A percentile compares a stretch with the other conserved stretches of the same genome.
These are phyloP conservation scores for Rallus limicola DNA, from an alignment of 2,113 vertebrate species.

Conservation along the genomic window DNA sequence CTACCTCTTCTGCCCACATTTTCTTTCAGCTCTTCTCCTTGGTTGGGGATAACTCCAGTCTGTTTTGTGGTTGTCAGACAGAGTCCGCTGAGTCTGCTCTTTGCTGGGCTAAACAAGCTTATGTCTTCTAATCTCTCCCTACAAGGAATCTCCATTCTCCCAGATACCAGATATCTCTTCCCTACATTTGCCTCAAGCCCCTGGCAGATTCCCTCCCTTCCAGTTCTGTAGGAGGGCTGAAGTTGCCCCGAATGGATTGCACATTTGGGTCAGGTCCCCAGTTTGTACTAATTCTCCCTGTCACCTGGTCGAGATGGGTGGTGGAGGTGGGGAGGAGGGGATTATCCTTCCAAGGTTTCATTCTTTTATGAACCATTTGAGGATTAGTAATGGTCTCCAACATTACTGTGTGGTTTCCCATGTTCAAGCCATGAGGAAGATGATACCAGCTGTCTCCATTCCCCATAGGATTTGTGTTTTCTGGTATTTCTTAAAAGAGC, in stretches of 20 bases:
- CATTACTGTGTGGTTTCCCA: fast-evolving
- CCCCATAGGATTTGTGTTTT: neutral
- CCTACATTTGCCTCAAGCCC: neutral
- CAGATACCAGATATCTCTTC: neutral
- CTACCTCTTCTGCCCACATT: neutral
- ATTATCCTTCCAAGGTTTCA: neutral
- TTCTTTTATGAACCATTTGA: neutral
- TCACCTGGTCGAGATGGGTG: neutral
- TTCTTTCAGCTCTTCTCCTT: neutral
- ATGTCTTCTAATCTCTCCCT: neutral
- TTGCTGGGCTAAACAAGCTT: neutral
- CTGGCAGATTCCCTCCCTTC: neutral
- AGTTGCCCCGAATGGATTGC: neutral
- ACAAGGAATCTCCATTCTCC: neutral
- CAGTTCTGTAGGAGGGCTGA: neutral
- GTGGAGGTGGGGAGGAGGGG: neutral
- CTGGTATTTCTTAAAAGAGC: neutral
- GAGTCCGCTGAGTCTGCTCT: neutral
- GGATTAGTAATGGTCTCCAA: neutral
- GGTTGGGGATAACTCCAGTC: neutral
- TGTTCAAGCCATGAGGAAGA: neutral
- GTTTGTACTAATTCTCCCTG: neutral
- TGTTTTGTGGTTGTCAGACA: neutral
- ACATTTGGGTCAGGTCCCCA: neutral
- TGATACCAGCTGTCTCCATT: neutral